Evolutionary conservation across 2,888 invertebrate genomes (phyloP).

Genomic region (Onchidella celtica): DNA sequence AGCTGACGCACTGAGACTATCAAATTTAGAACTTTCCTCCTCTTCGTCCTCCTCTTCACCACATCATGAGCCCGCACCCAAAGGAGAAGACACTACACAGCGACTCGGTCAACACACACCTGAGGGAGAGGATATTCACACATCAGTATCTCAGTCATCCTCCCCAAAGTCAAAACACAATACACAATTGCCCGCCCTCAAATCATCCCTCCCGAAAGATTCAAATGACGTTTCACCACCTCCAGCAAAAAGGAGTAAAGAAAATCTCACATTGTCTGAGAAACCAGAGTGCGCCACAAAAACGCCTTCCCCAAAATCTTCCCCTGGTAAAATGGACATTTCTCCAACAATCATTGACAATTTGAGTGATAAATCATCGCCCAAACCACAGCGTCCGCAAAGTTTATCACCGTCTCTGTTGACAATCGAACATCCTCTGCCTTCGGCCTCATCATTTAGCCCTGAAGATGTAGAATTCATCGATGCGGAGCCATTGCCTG

Average conservation of each 20-base stretch:
- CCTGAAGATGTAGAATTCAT: constrained; percentile 19
- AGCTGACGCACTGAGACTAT: constrained; percentile 15
- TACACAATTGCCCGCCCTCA: background rate
- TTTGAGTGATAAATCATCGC: background rate
- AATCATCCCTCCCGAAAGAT: background rate
- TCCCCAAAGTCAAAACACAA: background rate
- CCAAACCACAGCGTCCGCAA: constrained; percentile 22
- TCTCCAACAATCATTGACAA: background rate
- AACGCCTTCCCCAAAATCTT: constrained; percentile 1
- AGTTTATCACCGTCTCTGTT: constrained; percentile 13
- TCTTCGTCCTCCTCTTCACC: background rate
- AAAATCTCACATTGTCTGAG: background rate
- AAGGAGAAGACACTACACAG: background rate
- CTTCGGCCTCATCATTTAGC: background rate
- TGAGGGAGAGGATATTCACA: background rate
- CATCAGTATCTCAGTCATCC: background rate
- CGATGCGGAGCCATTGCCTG: constrained; percentile 13
- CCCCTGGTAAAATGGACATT: background rate
- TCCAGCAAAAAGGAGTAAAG: background rate
- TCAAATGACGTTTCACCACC: background rate
- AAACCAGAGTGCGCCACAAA: background rate
- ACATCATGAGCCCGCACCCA: background rate
- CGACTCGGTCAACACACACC: background rate
- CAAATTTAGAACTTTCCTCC: constrained; percentile 8
- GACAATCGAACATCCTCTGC: background rate